phyloP scores from a whole-genome alignment of 2,888 invertebrate genomes.

The Pachymerium ferrugineum region DNA sequence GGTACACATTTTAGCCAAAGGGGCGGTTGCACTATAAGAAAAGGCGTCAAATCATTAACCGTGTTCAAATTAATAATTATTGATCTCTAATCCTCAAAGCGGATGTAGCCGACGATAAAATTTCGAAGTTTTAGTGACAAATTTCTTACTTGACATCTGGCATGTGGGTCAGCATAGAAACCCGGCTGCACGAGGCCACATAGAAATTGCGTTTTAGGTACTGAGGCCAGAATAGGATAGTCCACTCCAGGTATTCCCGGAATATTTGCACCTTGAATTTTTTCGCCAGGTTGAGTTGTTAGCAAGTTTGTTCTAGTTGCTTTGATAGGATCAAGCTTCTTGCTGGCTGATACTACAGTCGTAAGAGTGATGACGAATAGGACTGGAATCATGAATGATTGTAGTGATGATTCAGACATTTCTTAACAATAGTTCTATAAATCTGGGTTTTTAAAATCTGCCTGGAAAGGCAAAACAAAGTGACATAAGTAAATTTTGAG shows the following conservation, averaged over 20 bases:
- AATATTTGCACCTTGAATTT: background rate
- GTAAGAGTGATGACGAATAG: background rate
- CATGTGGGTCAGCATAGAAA: constrained; percentile 16
- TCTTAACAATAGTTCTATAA: background rate
- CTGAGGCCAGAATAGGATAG: background rate
- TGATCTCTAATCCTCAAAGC: no score
- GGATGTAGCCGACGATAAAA: no score
- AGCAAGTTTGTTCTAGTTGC: background rate
- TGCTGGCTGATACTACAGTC: background rate
- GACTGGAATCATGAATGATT: background rate
- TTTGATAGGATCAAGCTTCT: background rate
- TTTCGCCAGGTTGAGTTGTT: background rate
- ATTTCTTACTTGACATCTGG: constrained; percentile 22
- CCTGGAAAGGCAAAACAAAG: no score
- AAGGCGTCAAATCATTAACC: no score
- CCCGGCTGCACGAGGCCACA: constrained; percentile 12
- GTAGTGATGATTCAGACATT: background rate
- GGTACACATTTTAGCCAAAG: background rate
- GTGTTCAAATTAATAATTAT: no score
- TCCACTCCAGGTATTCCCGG: background rate
- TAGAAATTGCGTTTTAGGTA: background rate
- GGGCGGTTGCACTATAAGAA: background rate
- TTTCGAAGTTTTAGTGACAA: no score
- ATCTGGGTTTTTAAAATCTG: no score
- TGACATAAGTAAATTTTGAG: background rate